Conservation (phyloP, 2,797 vertebrate species). For the Gymnoscopelus microlampas region DNA sequence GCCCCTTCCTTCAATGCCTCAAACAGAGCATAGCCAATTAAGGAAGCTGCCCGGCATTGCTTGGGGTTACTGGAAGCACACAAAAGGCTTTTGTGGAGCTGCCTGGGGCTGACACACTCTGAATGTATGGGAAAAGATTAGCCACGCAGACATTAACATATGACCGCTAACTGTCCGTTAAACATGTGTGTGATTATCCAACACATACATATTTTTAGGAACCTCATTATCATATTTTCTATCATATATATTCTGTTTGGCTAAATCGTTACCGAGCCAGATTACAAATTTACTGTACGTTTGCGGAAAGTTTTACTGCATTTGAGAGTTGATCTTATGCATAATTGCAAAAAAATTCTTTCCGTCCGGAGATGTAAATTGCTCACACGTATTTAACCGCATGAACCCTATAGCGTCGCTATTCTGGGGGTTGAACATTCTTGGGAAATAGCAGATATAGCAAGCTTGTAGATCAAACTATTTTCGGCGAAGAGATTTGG, state of each 20-base stretch:
- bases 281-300: too few relatives aligned
- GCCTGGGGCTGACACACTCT: constrained; percentile 58
- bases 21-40: constrained; percentile 78
- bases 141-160: constrained; percentile 60
- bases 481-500: too few relatives aligned
- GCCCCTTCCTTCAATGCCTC: constrained; percentile 53
- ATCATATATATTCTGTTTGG: neutral
- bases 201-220: constrained; percentile 4
- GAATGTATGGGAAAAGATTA: constrained; percentile 71
- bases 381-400: too few relatives aligned
- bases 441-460: too few relatives aligned
- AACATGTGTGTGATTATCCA: constrained; percentile 28
- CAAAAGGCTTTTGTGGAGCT: constrained; percentile 76
- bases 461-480: too few relatives aligned
- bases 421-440: too few relatives aligned
- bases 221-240: neutral
- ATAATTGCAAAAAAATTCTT: too few relatives aligned
- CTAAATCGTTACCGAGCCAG: too few relatives aligned
- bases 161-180: constrained; percentile 18
- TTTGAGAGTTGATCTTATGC: too few relatives aligned
- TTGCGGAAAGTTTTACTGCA: too few relatives aligned
- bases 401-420: too few relatives aligned
- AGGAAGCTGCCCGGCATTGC: constrained; percentile 68
- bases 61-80: constrained; percentile 74
- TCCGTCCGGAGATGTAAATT: too few relatives aligned